Percentiles rank a stretch among this genome's conserved stretches.
phyloP scores from a whole-genome alignment of 2,888 invertebrate species.

The Bellardia bayeri region DNA sequence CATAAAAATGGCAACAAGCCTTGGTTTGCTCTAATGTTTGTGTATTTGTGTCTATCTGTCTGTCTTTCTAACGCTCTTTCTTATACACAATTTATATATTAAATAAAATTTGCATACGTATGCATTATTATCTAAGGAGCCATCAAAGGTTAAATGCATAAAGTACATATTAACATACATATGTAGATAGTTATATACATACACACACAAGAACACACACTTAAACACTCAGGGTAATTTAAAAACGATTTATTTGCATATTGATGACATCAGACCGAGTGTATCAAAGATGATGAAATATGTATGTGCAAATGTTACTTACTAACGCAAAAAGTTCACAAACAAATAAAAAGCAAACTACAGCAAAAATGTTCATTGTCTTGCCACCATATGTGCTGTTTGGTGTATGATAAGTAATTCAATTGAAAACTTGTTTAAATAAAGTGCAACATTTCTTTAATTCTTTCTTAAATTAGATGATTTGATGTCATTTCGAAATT shows the following conservation, averaged over 20 bases:
- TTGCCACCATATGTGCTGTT: constrained; percentile 25
- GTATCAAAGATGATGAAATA: constrained; percentile 39
- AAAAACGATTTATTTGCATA: constrained; percentile 70
- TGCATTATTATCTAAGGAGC: constrained; percentile 68
- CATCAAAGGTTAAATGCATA: constrained; percentile 70
- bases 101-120: constrained; percentile 69
- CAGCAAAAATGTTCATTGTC: constrained; percentile 6
- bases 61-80: neutral
- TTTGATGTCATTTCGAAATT: neutral
- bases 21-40: neutral
- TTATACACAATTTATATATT: constrained; percentile 38
- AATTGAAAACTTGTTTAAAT: neutral
- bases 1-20: neutral
- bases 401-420: constrained; percentile 26
- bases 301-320: constrained; percentile 34
- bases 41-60: neutral
- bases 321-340: constrained; percentile 3
- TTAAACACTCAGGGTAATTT: constrained; percentile 50
- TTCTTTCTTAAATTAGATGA: neutral
- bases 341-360: neutral
- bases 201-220: neutral
- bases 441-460: neutral
- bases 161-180: constrained; percentile 33
- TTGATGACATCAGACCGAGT: constrained; percentile 65
- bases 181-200: neutral